Evolutionary conservation across 2,888 invertebrate species (phyloP).

Genomic region (Apamea monoglypha): DNA sequence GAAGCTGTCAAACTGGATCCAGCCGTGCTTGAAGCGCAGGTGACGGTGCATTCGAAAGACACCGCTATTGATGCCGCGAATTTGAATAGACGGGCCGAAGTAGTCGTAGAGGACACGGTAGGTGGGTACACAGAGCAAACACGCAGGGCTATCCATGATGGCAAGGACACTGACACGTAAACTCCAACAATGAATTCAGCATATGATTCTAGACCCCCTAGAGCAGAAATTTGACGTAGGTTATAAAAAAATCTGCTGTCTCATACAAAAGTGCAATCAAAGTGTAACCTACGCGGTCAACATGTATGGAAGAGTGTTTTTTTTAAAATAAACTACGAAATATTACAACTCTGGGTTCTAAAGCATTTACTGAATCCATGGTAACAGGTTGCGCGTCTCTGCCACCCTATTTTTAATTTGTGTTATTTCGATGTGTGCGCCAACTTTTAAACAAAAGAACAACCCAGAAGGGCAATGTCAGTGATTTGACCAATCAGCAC

Average conservation of each 20-base stretch:
- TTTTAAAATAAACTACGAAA: no score
- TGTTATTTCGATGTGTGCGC: conserved; percentile 1
- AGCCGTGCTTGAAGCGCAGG: conserved; percentile 83
- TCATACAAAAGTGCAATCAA: no score
- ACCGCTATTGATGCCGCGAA: conserved; percentile 19
- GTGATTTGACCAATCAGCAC: neutral
- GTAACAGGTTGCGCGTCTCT: no score
- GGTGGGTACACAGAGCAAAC: conserved; percentile 18
- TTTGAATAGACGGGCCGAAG: conserved; percentile 8
- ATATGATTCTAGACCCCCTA: no score
- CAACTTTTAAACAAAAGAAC: conserved; percentile 1
- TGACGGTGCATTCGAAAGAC: conserved; percentile 69
- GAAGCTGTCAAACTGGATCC: conserved; percentile 83
- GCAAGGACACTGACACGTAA: neutral
- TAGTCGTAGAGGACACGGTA: conserved; percentile 28
- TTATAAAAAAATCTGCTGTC: no score
- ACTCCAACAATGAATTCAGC: neutral
- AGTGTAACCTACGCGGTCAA: no score
- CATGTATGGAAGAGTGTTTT: no score
- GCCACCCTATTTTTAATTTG: neutral
- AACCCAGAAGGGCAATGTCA: neutral
- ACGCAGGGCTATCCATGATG: neutral
- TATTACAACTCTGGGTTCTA: no score
- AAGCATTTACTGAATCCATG: no score
- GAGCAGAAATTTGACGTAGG: no score